These are phyloP conservation scores for Steinernema feltiae DNA, from an alignment of 1,140 invertebrate species.

Conservation along the genomic window DNA sequence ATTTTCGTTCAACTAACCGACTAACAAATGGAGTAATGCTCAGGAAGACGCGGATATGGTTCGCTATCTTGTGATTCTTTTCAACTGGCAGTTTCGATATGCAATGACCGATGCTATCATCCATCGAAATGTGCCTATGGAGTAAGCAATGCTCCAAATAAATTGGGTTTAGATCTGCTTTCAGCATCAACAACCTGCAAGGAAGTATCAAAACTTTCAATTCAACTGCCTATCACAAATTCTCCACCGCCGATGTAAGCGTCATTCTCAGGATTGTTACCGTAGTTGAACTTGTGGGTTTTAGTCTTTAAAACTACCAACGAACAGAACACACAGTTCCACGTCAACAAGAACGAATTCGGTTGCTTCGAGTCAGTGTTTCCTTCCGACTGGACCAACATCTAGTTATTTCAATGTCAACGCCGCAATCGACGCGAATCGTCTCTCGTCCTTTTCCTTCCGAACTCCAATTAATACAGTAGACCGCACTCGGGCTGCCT, in stretches of 20 bases:
- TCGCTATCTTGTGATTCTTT: not conserved
- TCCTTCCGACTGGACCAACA: not conserved
- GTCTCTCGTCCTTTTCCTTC: slow-evolving; percentile 26
- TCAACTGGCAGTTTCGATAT: slow-evolving; percentile 5
- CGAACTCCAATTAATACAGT: slow-evolving; percentile 23
- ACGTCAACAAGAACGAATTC: not conserved
- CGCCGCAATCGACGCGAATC: slow-evolving; percentile 16
- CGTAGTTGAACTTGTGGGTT: not conserved
- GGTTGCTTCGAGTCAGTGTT: not conserved
- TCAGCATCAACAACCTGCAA: slow-evolving; percentile 43
- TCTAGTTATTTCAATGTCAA: slow-evolving; percentile 2
- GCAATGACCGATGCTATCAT: not conserved
- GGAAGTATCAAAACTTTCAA: slow-evolving; percentile 39
- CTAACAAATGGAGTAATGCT: not conserved
- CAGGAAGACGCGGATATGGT: slow-evolving; percentile 7
- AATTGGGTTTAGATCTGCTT: slow-evolving; percentile 16
- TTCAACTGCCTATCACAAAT: not conserved
- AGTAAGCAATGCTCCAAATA: not conserved
- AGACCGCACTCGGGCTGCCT: slow-evolving; percentile 16
- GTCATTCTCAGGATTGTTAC: not conserved
- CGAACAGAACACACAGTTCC: not conserved
- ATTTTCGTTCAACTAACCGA: not conserved
- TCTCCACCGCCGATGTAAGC: not conserved
- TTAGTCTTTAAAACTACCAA: not conserved
- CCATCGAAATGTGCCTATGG: not conserved